Conservation (phyloP, 2,113 vertebrate species). For the Phodopus roborovskii region DNA sequence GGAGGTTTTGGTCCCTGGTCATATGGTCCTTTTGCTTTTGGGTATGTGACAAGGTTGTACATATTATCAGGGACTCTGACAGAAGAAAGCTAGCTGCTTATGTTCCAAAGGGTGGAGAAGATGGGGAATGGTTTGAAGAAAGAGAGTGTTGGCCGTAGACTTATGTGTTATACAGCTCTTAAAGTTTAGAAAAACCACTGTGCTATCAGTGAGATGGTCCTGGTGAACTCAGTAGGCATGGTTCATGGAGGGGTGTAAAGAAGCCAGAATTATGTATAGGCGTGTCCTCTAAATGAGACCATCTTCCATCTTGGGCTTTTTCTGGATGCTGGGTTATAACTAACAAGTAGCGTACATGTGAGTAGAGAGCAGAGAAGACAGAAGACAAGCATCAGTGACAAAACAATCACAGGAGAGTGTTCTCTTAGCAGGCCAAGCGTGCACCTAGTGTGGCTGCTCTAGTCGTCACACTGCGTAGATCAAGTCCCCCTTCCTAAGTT, state of each 20-base stretch:
- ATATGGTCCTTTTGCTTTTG: neutral
- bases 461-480: too few species aligned
- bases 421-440: neutral
- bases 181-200: neutral
- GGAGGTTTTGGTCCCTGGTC: neutral
- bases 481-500: neutral
- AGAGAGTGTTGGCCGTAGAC: neutral
- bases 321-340: neutral
- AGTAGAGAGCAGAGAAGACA: neutral
- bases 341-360: neutral
- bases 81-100: neutral
- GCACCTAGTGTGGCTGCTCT: neutral
- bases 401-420: too few species aligned
- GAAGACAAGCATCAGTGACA: neutral
- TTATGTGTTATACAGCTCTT: neutral
- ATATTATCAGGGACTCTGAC: neutral
- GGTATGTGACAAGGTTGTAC: neutral
- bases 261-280: neutral
- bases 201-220: neutral
- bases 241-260: too few species aligned
- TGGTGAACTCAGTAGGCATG: neutral
- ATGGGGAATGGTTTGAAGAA: neutral
- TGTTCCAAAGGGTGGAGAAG: neutral
- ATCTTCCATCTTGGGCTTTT: neutral
- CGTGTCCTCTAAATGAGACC: neutral